Evolutionary conservation across 2,888 invertebrate species (phyloP).

Genomic region (Plebejus melissa): DNA sequence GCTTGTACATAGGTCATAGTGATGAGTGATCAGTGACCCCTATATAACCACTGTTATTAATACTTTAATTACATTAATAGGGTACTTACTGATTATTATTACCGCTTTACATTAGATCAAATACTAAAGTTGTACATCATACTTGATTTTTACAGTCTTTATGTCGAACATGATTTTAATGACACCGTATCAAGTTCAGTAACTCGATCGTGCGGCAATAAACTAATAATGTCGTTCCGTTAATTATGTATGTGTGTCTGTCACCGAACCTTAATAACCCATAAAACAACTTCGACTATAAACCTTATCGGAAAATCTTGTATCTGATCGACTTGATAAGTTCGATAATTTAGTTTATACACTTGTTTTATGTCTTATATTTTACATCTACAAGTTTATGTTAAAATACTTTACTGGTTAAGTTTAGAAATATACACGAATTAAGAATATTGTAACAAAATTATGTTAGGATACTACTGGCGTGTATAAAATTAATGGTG

Average conservation of each 20-base stretch:
- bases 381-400: neutral
- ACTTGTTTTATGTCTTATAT: neutral
- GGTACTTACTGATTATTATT: too few relatives aligned
- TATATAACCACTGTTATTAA: too few relatives aligned
- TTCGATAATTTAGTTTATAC: neutral
- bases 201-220: neutral
- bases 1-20: too few relatives aligned
- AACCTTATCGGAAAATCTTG: slow-evolving; percentile 4
- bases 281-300: slow-evolving; percentile 1
- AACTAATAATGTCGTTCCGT: slow-evolving; percentile 6
- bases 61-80: too few relatives aligned
- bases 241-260: slow-evolving; percentile 15
- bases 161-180: neutral
- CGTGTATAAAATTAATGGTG: neutral
- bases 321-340: neutral
- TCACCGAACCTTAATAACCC: slow-evolving; percentile 15
- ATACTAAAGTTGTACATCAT: neutral
- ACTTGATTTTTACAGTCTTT: neutral
- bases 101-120: neutral
- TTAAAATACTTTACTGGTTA: neutral
- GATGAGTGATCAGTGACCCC: too few relatives aligned
- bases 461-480: too few relatives aligned
- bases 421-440: too few relatives aligned
- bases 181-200: slow-evolving; percentile 3
- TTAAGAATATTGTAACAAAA: too few relatives aligned